Conservation (phyloP, 1,140 invertebrate genomes). For the Drosophila suzukii region DNA sequence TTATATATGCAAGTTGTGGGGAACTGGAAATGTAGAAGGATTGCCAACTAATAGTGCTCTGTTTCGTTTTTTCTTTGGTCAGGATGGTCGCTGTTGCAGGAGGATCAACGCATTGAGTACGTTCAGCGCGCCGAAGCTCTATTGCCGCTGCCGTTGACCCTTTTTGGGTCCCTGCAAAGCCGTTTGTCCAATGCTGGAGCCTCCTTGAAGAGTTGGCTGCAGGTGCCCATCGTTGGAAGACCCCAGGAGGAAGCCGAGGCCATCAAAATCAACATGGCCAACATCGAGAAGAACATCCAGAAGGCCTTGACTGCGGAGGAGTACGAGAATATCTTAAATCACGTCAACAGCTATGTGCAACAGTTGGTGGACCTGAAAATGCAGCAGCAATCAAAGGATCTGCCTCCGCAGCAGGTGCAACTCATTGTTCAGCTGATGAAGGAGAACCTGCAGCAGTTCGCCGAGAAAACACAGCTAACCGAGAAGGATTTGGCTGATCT, state of each 20-base stretch:
- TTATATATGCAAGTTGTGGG: constrained; percentile 8
- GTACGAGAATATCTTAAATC: constrained; percentile 80
- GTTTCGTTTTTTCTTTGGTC: constrained; percentile 13
- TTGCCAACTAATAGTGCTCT: constrained; percentile 64
- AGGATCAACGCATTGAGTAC: constrained; percentile 48
- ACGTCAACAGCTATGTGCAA: constrained; percentile 81
- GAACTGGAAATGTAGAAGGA: constrained; percentile 68
- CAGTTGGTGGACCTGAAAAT: constrained; percentile 71
- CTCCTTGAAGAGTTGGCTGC: constrained; percentile 10
- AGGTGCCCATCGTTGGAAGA: not conserved
- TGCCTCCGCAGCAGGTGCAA: constrained; percentile 60
- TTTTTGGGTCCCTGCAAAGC: constrained; percentile 41
- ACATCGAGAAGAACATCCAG: constrained; percentile 59
- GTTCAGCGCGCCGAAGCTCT: constrained; percentile 46
- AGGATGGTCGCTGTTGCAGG: constrained; percentile 71
- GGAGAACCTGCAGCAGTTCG: constrained; percentile 57
- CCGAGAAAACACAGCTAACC: constrained; percentile 30
- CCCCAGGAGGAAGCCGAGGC: constrained; percentile 8
- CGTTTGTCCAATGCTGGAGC: constrained; percentile 21
- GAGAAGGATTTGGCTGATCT: constrained; percentile 55
- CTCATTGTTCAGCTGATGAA: constrained; percentile 64
- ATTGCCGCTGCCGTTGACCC: constrained; percentile 60
- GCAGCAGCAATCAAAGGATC: constrained; percentile 56
- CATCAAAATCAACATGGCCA: constrained; percentile 53
- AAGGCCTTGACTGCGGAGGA: constrained; percentile 72